These are phyloP conservation scores for Elanus axillaris DNA, from an alignment of 2,113 vertebrate species.

Conservation along the genomic window DNA sequence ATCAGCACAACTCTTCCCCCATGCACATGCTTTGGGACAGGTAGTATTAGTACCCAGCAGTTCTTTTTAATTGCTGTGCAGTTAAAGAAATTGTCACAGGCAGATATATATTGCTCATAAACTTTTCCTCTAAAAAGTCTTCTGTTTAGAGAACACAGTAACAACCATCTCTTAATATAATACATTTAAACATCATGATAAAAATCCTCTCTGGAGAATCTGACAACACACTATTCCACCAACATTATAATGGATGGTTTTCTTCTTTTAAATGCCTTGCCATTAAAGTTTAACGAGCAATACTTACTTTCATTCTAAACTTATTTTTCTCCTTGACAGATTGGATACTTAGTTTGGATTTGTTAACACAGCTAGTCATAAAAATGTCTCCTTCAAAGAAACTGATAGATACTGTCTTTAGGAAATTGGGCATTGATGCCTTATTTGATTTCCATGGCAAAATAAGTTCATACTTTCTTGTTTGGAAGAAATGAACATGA, in stretches of 20 bases:
- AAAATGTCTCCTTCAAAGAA: constrained; percentile 54
- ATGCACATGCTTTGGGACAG: neutral
- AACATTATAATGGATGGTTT: neutral
- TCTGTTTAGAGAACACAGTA: neutral
- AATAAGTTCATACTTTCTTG: constrained; percentile 46
- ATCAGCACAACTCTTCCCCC: neutral
- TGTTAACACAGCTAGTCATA: constrained; percentile 24
- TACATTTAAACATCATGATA: constrained; percentile 36
- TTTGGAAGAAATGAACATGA: neutral
- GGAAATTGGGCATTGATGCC: constrained; percentile 53
- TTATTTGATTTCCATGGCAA: constrained; percentile 46
- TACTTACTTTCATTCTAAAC: constrained; percentile 16
- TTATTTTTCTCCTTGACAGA: constrained; percentile 54
- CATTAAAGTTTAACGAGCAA: constrained; percentile 50
- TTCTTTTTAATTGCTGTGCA: neutral
- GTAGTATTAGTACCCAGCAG: neutral
- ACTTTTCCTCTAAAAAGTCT: constrained; percentile 15
- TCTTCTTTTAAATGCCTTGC: constrained; percentile 9
- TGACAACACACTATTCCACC: neutral
- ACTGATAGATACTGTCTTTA: constrained; percentile 24
- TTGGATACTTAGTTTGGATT: constrained; percentile 41
- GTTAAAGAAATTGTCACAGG: neutral
- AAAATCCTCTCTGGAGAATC: neutral
- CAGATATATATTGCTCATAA: neutral
- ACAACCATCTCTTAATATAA: neutral